phyloP scores from a whole-genome alignment of 2,888 invertebrate species.

The Erebia epiphron region DNA sequence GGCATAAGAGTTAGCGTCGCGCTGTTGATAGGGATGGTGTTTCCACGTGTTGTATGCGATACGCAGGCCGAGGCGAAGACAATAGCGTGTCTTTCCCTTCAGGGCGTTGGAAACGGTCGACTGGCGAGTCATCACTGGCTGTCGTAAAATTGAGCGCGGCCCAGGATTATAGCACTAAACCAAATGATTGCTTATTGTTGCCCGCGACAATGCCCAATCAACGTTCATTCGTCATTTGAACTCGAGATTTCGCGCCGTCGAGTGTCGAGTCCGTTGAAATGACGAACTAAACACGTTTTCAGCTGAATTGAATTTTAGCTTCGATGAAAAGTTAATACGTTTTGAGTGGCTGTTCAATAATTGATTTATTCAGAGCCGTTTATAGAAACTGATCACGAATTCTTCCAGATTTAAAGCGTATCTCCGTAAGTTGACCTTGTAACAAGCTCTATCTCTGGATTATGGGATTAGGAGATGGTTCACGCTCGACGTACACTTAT shows the following conservation, averaged over 20 bases:
- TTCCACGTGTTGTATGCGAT: neutral
- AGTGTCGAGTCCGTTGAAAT: slow-evolving; percentile 20
- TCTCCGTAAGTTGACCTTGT: too few species aligned
- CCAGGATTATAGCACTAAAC: slow-evolving; percentile 58
- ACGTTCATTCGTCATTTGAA: slow-evolving; percentile 51
- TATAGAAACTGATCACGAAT: too few species aligned
- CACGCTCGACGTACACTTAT: too few species aligned
- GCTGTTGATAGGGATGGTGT: neutral
- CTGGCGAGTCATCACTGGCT: slow-evolving; percentile 45
- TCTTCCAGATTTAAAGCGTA: too few species aligned
- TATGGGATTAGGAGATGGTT: too few species aligned
- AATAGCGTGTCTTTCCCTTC: slow-evolving; percentile 10
- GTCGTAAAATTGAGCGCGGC: slow-evolving; percentile 54
- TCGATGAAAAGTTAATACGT: neutral
- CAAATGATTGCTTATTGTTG: slow-evolving; percentile 73
- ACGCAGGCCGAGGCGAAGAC: neutral
- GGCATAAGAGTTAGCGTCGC: too few species aligned
- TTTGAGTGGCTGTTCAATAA: neutral
- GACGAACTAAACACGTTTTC: slow-evolving; percentile 5
- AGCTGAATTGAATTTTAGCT: neutral
- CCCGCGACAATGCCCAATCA: slow-evolving; percentile 71
- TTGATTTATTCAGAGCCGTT: too few species aligned
- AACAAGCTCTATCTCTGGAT: too few species aligned
- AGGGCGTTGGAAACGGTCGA: slow-evolving; percentile 42
- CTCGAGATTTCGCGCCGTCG: slow-evolving; percentile 53